Base-by-base conservation (phyloP, 2,113 vertebrate genomes). In the Poeciliopsis occidentalis region DNA sequence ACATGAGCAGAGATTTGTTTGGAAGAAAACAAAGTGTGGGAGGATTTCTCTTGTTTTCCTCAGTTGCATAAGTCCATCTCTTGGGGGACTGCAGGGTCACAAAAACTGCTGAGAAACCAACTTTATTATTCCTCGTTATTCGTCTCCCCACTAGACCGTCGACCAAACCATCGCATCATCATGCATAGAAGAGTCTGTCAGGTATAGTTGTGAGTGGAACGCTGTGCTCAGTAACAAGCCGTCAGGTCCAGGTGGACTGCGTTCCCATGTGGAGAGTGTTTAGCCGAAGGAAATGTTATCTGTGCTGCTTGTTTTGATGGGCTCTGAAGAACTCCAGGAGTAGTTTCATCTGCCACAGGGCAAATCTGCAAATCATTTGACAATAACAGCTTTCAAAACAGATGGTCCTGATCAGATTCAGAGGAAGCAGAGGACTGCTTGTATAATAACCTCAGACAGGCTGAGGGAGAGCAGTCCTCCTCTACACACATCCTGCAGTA, bases 381-480 rank as follows among this genome's bases (percentile, higher is more conserved):
- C 24, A 44, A 63, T 12, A 57, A 57, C 0, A 0, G 34, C 57
- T 57, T 31, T 44, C 51, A 75, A 54, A 75, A 44, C 78, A 83
- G 68, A 78, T 78, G 83, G 22, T 32, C 0, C 51, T 57, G 51
- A 57, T 57, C 51, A n/a, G 51, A 57, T 24, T 57, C 22, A n/a
- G 0, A 51, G 44, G 71, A 57, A 68, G 27, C 32, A 39, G 27
- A 73, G 19, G 34, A 44, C 30, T 67, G 32, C 64, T 51, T 73
- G n/a, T 73, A 60, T 64, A 26, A 81, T 75, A 39, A 30, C 47
- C 19, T 84, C 47, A 60, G 6, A 69, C 8, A 17, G 4, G 63
- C 41, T 27, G 11, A 19, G 3, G 24, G 29, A 3, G n/a, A 34
- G 29, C 41, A 76, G 60, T 26, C 27, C 34, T 37, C 34, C 34